Evolutionary conservation across 2,797 vertebrate species (phyloP).

Genomic region (Girardinus metallicus): DNA sequence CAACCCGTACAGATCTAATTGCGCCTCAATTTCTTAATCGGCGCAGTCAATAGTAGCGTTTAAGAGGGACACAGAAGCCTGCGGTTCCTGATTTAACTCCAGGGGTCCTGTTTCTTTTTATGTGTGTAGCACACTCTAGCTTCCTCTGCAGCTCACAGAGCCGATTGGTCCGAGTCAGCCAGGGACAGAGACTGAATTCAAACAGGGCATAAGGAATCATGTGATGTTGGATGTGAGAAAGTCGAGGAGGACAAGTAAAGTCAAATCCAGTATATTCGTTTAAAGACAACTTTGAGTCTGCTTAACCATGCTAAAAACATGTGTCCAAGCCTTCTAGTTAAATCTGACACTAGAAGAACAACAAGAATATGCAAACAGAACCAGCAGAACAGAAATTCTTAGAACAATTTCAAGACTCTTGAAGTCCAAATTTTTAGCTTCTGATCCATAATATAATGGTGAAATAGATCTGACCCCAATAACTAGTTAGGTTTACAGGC

Average conservation of each 20-base stretch:
- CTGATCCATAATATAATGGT: background rate
- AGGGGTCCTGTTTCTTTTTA: constrained; percentile 51
- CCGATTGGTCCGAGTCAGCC: constrained; percentile 64
- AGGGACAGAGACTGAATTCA: constrained; percentile 39
- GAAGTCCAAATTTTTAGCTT: background rate
- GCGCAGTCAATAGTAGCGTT: constrained; percentile 22
- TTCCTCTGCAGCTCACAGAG: constrained; percentile 43
- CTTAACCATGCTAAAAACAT: background rate
- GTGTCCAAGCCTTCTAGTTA: background rate
- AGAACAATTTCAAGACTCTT: background rate
- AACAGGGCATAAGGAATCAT: constrained; percentile 51
- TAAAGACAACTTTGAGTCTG: background rate
- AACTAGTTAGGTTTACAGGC: background rate
- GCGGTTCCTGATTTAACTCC: constrained; percentile 28
- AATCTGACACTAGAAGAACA: background rate
- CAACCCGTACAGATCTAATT: constrained; percentile 34
- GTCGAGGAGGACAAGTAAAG: constrained; percentile 14
- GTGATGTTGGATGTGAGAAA: constrained; percentile 38
- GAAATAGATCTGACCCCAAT: background rate
- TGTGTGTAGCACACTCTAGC: constrained; percentile 37
- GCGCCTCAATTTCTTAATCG: constrained; percentile 14
- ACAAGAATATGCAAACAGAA: background rate
- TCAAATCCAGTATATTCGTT: background rate
- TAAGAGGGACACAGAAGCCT: constrained; percentile 13
- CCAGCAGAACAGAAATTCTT: background rate